A percentile compares a stretch with the other conserved stretches of the same genome.
These are phyloP conservation scores for Centrocercus urophasianus DNA, from an alignment of 2,113 vertebrate species.

Conservation along the genomic window DNA sequence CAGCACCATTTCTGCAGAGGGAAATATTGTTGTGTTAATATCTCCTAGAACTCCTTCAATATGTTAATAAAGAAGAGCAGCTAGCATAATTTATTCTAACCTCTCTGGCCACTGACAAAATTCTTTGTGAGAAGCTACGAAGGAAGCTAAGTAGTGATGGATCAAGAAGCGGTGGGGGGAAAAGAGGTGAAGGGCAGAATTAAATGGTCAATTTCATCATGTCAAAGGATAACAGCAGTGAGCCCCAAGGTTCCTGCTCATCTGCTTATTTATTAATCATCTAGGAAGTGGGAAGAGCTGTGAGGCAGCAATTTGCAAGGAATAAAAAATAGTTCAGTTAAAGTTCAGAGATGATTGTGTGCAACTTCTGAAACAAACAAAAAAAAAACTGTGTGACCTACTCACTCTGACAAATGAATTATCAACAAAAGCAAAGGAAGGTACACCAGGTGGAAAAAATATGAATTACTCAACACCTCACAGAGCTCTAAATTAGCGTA, in stretches of 20 bases:
- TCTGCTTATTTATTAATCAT: constrained; percentile 69
- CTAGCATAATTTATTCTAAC: constrained; percentile 68
- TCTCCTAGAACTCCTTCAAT: constrained; percentile 60
- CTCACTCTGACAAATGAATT: constrained; percentile 56
- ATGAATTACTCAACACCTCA: constrained; percentile 61
- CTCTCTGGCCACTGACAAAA: constrained; percentile 61
- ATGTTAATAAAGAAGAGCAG: constrained; percentile 58
- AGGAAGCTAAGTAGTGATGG: constrained; percentile 62
- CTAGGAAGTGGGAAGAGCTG: constrained; percentile 46
- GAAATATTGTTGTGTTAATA: constrained; percentile 60
- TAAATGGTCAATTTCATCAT: constrained; percentile 72
- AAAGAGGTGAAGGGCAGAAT: constrained; percentile 70
- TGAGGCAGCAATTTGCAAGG: constrained; percentile 64
- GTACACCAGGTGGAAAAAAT: constrained; percentile 51
- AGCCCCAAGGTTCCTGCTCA: constrained; percentile 47
- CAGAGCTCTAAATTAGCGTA: constrained; percentile 55
- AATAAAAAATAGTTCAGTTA: constrained; percentile 51
- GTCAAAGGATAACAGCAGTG: constrained; percentile 66
- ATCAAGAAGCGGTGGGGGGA: constrained; percentile 52
- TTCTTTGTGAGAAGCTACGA: constrained; percentile 30
- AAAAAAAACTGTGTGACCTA: constrained; percentile 28
- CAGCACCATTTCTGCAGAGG: neutral
- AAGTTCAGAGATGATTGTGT: constrained; percentile 53
- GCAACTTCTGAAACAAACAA: constrained; percentile 52
- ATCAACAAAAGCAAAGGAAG: constrained; percentile 38